Conservation (phyloP, 1,140 invertebrate species). For the Aphaenogaster floridana region DNA sequence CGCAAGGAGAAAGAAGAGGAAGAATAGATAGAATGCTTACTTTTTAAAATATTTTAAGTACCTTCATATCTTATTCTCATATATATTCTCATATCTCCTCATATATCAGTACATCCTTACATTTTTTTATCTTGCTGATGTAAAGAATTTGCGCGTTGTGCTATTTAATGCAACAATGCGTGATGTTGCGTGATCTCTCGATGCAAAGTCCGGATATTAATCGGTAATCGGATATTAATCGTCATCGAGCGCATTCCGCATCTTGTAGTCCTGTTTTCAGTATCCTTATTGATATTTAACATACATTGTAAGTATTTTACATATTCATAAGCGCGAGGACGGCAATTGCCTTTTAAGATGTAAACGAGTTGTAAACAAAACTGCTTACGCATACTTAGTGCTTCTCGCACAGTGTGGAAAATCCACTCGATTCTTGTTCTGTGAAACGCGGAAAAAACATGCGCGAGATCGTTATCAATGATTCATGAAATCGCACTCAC, state of each 20-base stretch:
- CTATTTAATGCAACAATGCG: conserved; percentile 12
- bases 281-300: conserved; percentile 6
- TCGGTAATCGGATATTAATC: not conserved
- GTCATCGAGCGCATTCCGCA: not conserved
- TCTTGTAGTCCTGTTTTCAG: not conserved
- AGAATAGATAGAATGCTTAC: not conserved
- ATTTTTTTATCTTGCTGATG: not conserved
- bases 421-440: not conserved
- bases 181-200: not conserved
- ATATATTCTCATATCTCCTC: too few relatives aligned
- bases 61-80: not conserved
- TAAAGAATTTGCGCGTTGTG: not conserved
- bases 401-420: not conserved
- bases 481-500: conserved; percentile 6
- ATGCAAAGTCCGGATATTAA: not conserved
- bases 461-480: not conserved
- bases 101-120: not conserved
- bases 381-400: not conserved
- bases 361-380: conserved; percentile 17
- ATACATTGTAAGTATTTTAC: not conserved
- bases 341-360: not conserved
- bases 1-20: not conserved
- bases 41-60: not conserved
- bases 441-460: conserved; percentile 20
- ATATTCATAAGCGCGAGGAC: conserved; percentile 1